phyloP scores from a whole-genome alignment of 2,797 vertebrate genomes.

The Masticophis lateralis region DNA sequence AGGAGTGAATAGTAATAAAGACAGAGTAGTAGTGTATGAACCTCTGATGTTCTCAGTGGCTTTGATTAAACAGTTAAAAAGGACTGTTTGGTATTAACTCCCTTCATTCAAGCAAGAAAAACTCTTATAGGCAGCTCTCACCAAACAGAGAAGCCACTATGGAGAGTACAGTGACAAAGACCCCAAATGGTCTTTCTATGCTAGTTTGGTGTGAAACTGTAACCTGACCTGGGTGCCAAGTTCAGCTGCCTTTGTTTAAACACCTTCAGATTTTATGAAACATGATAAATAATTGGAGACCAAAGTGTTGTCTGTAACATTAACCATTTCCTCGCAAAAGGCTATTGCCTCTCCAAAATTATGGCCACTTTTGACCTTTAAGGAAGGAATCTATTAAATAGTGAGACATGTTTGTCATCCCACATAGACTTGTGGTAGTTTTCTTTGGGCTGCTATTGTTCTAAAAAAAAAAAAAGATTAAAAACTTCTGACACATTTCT shows the following conservation, averaged over 20 bases:
- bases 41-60: constrained; percentile 56
- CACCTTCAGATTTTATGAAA: constrained; percentile 56
- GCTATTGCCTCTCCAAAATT: constrained; percentile 6
- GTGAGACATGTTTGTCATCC: background rate
- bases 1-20: background rate
- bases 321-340: constrained; percentile 38
- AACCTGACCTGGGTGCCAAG: constrained; percentile 66
- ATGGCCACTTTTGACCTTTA: background rate
- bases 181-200: constrained; percentile 62
- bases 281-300: constrained; percentile 52
- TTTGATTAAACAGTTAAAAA: constrained; percentile 33
- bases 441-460: constrained; percentile 42
- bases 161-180: constrained; percentile 56
- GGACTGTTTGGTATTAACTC: constrained; percentile 69
- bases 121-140: constrained; percentile 63
- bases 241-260: constrained; percentile 62
- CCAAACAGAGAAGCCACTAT: constrained; percentile 47
- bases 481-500: constrained; percentile 25
- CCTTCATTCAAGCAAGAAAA: constrained; percentile 60
- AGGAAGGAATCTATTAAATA: background rate
- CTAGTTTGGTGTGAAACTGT: constrained; percentile 61
- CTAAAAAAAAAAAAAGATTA: background rate
- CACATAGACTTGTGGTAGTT: background rate
- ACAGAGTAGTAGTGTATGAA: constrained; percentile 4
- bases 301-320: constrained; percentile 9